phyloP scores from a whole-genome alignment of 2,888 invertebrate genomes.

The Drosophila subsilvestris region DNA sequence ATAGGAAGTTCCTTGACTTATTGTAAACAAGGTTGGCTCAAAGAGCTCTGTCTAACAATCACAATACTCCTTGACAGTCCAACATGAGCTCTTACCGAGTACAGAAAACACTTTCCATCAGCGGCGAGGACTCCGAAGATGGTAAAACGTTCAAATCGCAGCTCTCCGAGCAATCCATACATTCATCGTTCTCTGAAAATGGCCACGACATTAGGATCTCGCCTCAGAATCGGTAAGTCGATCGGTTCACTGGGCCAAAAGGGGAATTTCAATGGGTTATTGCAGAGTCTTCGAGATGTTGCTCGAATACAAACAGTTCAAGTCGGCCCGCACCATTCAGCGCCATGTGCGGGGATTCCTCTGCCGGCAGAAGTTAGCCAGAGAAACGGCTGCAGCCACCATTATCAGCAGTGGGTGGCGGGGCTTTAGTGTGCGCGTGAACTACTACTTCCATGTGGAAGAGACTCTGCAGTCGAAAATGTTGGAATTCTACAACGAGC shows the following conservation, averaged over 20 bases:
- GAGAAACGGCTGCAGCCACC: not conserved
- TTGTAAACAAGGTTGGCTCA: not conserved
- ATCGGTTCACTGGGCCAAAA: not conserved
- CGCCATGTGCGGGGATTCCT: conserved; percentile 13
- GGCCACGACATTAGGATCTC: not conserved
- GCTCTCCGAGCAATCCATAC: not conserved
- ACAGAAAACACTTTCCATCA: not conserved
- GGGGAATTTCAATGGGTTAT: not conserved
- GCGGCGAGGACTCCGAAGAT: not conserved
- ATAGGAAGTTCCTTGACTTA: too few species aligned
- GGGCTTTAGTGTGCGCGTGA: conserved; percentile 11
- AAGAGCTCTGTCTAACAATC: not conserved
- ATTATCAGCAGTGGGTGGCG: conserved; percentile 26
- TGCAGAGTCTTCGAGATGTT: not conserved
- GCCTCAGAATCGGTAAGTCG: not conserved
- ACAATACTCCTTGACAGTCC: not conserved
- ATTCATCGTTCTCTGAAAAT: not conserved
- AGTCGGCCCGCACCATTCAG: conserved; percentile 32
- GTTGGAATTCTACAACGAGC: not conserved
- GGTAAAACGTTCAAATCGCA: not conserved
- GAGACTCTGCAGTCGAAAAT: not conserved
- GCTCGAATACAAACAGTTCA: conserved; percentile 34
- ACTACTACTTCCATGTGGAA: not conserved
- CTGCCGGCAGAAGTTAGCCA: not conserved
- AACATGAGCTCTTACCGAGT: not conserved